A percentile compares a stretch with the other conserved stretches of the same genome.
Conservation (phyloP, 2,888 invertebrate species). For the Lepidochitona cinerea region DNA sequence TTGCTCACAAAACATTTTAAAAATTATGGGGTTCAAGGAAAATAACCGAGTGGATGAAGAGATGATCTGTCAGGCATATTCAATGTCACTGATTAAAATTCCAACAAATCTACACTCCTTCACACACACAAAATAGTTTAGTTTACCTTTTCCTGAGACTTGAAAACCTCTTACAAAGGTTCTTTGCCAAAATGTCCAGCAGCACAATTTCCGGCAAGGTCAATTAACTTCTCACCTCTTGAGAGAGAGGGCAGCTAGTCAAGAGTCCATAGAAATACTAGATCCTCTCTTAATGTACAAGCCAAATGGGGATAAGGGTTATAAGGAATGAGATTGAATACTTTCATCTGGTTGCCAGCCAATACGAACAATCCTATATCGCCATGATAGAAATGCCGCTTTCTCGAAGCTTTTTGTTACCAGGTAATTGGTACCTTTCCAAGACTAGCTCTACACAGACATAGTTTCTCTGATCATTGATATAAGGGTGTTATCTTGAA, state of each 20-base stretch:
- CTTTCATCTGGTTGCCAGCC: neutral
- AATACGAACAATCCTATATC: neutral
- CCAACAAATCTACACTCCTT: no score
- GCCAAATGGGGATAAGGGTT: neutral
- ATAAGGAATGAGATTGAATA: neutral
- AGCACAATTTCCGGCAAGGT: neutral
- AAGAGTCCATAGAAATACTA: constrained; percentile 1
- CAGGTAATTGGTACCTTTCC: constrained; percentile 5
- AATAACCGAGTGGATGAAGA: no score
- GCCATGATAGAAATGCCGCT: neutral
- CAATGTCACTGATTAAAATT: no score
- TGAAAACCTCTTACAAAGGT: neutral
- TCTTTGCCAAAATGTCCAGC: neutral
- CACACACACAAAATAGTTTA: no score
- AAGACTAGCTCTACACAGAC: neutral
- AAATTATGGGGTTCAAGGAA: no score
- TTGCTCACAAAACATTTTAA: no score
- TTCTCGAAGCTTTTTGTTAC: neutral
- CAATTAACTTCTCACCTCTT: neutral
- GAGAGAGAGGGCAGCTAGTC: neutral
- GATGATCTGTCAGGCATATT: no score
- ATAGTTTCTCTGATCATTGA: neutral
- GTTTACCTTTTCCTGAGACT: neutral
- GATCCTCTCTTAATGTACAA: no score
- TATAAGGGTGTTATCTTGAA: neutral